A percentile compares a stretch with the other conserved stretches of the same genome.
These are phyloP conservation scores for Micropoecilia bifurca DNA, from an alignment of 2,797 vertebrate genomes.

Conservation along the genomic window DNA sequence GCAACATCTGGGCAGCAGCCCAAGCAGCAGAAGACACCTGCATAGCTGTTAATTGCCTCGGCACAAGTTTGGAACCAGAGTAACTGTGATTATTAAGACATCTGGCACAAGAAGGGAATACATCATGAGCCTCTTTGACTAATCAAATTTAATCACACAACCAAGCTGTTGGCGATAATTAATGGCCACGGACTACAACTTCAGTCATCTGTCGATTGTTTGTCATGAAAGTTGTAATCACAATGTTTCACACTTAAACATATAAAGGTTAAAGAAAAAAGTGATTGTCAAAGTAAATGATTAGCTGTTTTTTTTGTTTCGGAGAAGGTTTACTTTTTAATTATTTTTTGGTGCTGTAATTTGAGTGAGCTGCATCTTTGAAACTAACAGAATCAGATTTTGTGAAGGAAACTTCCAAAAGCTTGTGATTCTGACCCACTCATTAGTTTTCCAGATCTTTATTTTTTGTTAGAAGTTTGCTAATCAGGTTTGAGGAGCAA, in stretches of 20 bases:
- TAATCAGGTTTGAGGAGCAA: not conserved
- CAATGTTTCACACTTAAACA: constrained; percentile 40
- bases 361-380: not conserved
- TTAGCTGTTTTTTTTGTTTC: not conserved
- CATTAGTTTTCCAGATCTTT: not conserved
- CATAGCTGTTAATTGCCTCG: constrained; percentile 34
- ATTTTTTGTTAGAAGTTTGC: not conserved
- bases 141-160: constrained; percentile 76
- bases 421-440: not conserved
- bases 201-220: constrained; percentile 40
- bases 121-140: constrained; percentile 73
- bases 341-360: not conserved
- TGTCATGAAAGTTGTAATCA: constrained; percentile 46
- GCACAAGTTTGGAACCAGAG: constrained; percentile 47
- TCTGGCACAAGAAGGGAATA: constrained; percentile 73
- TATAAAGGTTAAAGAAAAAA: constrained; percentile 23
- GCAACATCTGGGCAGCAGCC: constrained; percentile 50
- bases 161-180: constrained; percentile 64
- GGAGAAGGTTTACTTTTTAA: not conserved
- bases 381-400: not conserved
- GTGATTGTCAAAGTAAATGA: not conserved
- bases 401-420: not conserved
- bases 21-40: constrained; percentile 22
- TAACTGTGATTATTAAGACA: constrained; percentile 71
- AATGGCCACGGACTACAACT: constrained; percentile 49